phyloP scores from a whole-genome alignment of 2,797 vertebrate species.

The Halcyon badia region DNA sequence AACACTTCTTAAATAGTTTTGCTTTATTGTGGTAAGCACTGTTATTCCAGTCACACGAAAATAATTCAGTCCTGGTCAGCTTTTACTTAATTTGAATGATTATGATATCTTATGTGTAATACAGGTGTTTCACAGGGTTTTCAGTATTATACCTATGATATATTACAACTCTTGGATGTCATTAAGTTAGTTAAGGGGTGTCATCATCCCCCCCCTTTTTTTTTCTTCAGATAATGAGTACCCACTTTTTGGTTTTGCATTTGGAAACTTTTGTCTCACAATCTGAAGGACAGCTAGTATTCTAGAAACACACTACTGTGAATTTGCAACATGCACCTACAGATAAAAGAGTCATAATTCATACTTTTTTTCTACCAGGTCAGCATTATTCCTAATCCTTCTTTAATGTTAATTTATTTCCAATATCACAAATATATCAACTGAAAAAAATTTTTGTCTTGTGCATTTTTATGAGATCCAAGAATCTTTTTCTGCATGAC shows the following conservation, averaged over 20 bases:
- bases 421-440: not conserved
- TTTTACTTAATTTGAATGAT: not conserved
- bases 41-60: not conserved
- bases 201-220: not conserved
- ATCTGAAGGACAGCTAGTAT: not conserved
- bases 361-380: not conserved
- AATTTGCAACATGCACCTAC: not conserved
- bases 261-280: not conserved
- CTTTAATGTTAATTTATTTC: slow-evolving; percentile 8
- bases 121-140: not conserved
- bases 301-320: not conserved
- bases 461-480: not conserved
- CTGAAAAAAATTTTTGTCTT: not conserved
- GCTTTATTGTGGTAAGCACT: not conserved
- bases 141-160: not conserved
- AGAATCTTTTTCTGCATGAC: not conserved
- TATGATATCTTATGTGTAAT: not conserved
- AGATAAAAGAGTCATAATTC: not conserved
- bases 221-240: not conserved
- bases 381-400: not conserved
- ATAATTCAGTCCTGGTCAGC: not conserved
- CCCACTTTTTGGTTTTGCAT: not conserved
- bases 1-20: not conserved
- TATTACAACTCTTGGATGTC: not conserved
- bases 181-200: not conserved